Evolutionary conservation across 1,140 invertebrate species (phyloP).

Genomic region (Ptiloglossa arizonensis): DNA sequence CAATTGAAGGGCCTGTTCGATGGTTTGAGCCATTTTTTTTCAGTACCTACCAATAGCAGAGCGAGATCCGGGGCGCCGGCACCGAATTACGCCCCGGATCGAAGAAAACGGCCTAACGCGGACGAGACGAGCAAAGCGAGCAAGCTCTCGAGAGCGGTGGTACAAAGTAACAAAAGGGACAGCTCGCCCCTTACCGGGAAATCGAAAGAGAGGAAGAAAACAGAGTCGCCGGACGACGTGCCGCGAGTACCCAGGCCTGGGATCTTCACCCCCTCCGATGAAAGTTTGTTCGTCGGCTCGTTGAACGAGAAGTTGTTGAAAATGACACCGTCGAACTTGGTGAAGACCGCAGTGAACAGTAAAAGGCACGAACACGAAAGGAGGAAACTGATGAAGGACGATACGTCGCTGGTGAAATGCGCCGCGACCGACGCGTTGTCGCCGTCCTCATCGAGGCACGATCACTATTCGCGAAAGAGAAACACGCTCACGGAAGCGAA

Average conservation of each 20-base stretch:
- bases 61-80: conserved; percentile 79
- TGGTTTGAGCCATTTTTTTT: conserved; percentile 92
- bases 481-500: conserved; percentile 58
- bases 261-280: conserved; percentile 72
- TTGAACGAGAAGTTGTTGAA: conserved; percentile 69
- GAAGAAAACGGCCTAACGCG: conserved; percentile 75
- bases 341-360: conserved; percentile 85
- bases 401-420: conserved; percentile 73
- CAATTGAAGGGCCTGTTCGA: conserved; percentile 91
- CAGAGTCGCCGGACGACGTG: conserved; percentile 1
- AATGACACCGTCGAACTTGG: conserved; percentile 85
- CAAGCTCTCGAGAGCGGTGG: conserved; percentile 34
- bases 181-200: conserved; percentile 35
- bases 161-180: conserved; percentile 47
- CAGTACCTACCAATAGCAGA: conserved; percentile 84
- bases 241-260: conserved; percentile 70
- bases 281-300: conserved; percentile 54
- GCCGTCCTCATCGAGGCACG: conserved; percentile 21
- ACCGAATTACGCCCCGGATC: conserved; percentile 82
- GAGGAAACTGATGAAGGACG: conserved; percentile 74
- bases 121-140: conserved; percentile 59
- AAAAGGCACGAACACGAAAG: conserved; percentile 83
- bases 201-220: conserved; percentile 49
- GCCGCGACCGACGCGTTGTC: conserved; percentile 50
- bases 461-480: conserved; percentile 55